These are phyloP conservation scores for Creontiades dilutus DNA, from an alignment of 2,888 invertebrate genomes.

Conservation along the genomic window DNA sequence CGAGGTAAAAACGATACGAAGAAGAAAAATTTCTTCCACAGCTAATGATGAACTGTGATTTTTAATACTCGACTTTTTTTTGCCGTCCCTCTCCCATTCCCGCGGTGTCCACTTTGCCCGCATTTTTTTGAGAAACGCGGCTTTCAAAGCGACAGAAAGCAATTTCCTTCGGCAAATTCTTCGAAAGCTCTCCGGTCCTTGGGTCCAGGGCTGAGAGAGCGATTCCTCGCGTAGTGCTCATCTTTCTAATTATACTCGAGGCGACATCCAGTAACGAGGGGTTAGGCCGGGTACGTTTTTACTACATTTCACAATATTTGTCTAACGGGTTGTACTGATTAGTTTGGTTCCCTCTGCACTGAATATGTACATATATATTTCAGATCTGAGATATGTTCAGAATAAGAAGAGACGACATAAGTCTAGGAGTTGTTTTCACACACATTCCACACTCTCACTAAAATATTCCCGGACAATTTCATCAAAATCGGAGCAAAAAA, in stretches of 20 bases:
- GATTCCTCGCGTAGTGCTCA: constrained; percentile 56
- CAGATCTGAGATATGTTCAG: too few relatives aligned
- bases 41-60: constrained; percentile 61
- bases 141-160: constrained; percentile 45
- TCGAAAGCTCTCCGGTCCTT: constrained; percentile 56
- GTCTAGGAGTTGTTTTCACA: too few relatives aligned
- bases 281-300: constrained; percentile 34
- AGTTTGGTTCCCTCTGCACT: background rate
- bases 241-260: constrained; percentile 58
- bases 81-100: background rate
- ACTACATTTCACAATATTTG: constrained; percentile 43
- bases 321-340: constrained; percentile 11
- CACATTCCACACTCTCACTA: too few relatives aligned
- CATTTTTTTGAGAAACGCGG: constrained; percentile 26
- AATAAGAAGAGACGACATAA: too few relatives aligned
- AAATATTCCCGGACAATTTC: too few relatives aligned
- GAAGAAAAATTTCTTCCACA: constrained; percentile 52
- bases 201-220: constrained; percentile 54
- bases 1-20: background rate
- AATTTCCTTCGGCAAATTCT: constrained; percentile 52
- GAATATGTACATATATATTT: too few relatives aligned
- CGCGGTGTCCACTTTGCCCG: constrained; percentile 7
- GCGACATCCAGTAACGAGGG: constrained; percentile 46
- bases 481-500: too few relatives aligned
- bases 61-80: constrained; percentile 57